A percentile compares a stretch with the other conserved stretches of the same genome.
These are phyloP conservation scores for Cynoglossus semilaevis DNA, from an alignment of 2,113 vertebrate genomes.

Conservation along the genomic window DNA sequence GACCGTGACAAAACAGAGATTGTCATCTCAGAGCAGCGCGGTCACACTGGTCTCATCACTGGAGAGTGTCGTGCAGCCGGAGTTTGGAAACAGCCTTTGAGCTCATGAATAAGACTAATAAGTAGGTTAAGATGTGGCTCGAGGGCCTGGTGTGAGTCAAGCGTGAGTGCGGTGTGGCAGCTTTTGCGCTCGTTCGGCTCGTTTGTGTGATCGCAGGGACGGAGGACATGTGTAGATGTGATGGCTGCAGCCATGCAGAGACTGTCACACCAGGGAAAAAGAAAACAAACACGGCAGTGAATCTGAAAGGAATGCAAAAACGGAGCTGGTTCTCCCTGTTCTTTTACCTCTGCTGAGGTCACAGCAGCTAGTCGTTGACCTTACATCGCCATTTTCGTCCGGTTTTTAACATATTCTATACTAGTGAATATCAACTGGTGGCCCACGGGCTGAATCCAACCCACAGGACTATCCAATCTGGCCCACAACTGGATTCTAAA, in stretches of 20 bases:
- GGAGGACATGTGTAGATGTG: constrained; percentile 68
- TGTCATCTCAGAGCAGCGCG: not conserved
- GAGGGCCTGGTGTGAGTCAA: constrained; percentile 64
- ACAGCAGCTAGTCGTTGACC: too few relatives aligned
- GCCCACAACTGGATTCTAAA: too few relatives aligned
- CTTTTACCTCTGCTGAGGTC: too few relatives aligned
- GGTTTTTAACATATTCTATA: too few relatives aligned
- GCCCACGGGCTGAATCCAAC: too few relatives aligned
- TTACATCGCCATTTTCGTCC: too few relatives aligned
- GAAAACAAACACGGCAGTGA: constrained; percentile 70
- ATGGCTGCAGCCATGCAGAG: constrained; percentile 72
- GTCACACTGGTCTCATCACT: constrained; percentile 31
- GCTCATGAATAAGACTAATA: constrained; percentile 63
- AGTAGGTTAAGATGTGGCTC: constrained; percentile 73
- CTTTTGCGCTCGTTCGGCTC: constrained; percentile 28
- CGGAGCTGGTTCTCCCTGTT: not conserved
- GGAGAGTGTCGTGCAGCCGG: constrained; percentile 10
- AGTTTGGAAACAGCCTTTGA: constrained; percentile 49
- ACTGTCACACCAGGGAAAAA: constrained; percentile 69
- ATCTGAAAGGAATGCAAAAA: constrained; percentile 38
- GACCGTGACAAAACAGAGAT: not conserved
- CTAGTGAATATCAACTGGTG: too few relatives aligned
- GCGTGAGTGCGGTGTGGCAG: constrained; percentile 42
- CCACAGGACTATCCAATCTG: too few relatives aligned
- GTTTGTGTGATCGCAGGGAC: constrained; percentile 46